These are phyloP conservation scores for Bugulina stolonifera DNA, from an alignment of 2,888 invertebrate species.

Conservation along the genomic window DNA sequence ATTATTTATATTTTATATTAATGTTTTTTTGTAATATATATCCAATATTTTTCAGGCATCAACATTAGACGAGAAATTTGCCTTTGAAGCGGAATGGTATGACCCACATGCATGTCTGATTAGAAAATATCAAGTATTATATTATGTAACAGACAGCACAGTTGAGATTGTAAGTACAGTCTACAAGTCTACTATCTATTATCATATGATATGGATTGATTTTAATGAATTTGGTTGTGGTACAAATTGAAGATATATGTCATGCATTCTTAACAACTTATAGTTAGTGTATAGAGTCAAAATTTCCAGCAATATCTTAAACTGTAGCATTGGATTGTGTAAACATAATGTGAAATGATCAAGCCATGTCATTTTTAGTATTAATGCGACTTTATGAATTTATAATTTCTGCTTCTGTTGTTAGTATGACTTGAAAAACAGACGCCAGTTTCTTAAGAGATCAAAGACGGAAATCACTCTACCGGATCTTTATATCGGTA, in stretches of 20 bases:
- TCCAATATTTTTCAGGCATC: slow-evolving; percentile 30
- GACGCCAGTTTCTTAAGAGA: slow-evolving; percentile 51
- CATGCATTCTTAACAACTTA: too few species aligned
- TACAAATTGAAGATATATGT: too few species aligned
- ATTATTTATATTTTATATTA: too few species aligned
- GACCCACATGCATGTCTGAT: slow-evolving; percentile 70
- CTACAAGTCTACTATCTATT: too few species aligned
- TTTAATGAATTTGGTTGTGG: too few species aligned
- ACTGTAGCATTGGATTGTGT: too few species aligned
- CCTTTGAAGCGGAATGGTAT: slow-evolving; percentile 71
- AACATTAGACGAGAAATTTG: slow-evolving; percentile 41
- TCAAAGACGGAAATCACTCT: slow-evolving; percentile 46
- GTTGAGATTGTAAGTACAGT: slow-evolving; percentile 73
- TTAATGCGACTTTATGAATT: not conserved
- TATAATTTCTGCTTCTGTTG: not conserved
- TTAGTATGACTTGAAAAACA: slow-evolving; percentile 55
- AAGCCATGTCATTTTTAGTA: too few species aligned
- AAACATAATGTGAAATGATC: too few species aligned
- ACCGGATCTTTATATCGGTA: slow-evolving; percentile 53
- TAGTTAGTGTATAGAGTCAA: too few species aligned
- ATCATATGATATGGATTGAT: too few species aligned
- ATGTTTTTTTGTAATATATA: not conserved
- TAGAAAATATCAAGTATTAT: slow-evolving; percentile 71
- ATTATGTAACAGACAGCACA: slow-evolving; percentile 69
- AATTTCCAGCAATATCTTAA: too few species aligned